Evolutionary conservation across 2,113 vertebrate species (phyloP), one percentile per base, ranked within the genome.

Genomic region (Pholis gunnellus): DNA sequence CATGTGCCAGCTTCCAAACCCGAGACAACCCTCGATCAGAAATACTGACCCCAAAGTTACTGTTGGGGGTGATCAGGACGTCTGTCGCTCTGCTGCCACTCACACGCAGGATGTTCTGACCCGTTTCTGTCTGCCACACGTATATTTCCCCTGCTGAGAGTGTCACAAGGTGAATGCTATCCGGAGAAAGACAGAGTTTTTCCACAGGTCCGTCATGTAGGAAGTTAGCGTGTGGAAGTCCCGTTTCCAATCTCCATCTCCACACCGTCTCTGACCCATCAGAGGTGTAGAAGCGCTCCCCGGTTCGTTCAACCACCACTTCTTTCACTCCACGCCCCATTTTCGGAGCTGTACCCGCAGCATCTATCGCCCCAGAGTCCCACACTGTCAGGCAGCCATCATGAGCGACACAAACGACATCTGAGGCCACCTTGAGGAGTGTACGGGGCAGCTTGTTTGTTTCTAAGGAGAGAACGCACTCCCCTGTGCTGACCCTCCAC

Each of bases 1-100:
- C 95, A 0, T 72, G 88, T 7, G 36, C 54, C 67, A 96, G 77
- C 59, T 93, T 96, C 95, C 96, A 96, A 22, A 96, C 95, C 4
- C 76, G 91, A 4, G 96, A 95, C 36, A 90, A 52, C 0, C 86
- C 84, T 9, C 29, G 70, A 5, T 94, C 80, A 50, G 93, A 95
- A 11, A 96, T 75, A 10, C 95, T 94, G 42, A 96, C 93, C 7
- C 92, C 95, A 70, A 92, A 85, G 22, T 91, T 87, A 31, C 89
- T 67, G 15, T 94, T 96, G 6, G 94, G 94, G 9, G 95, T 92
- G 57, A 95, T 88, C 25, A 96, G 89, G 48, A 96, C 15, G 60
- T 93, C 76, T 14, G 93, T 92, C 3, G 94, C 92, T 68, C 72
- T 59, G 60, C 89, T 88, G 38, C 93, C 84, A 10, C 77, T 56